phyloP scores from a whole-genome alignment of 1,140 invertebrate species.

The Plectus sambesii region DNA sequence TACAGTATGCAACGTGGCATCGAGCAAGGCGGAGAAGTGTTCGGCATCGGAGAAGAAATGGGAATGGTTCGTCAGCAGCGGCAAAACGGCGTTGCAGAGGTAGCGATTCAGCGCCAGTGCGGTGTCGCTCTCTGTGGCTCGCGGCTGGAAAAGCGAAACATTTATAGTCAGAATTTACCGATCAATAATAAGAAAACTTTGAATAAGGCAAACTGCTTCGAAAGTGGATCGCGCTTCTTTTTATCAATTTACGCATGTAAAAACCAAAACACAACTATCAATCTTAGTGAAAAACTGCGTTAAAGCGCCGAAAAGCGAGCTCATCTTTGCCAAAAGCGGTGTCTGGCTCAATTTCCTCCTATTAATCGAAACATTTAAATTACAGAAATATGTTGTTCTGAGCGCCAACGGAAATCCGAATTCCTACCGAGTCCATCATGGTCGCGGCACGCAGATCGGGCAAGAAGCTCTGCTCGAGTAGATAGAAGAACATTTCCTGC shows the following conservation, averaged over 20 bases:
- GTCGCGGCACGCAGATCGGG: slow-evolving; percentile 92
- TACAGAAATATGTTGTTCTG: slow-evolving; percentile 2
- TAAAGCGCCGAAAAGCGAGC: too few relatives aligned
- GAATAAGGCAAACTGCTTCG: too few relatives aligned
- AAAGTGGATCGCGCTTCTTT: too few relatives aligned
- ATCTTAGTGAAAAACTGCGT: too few relatives aligned
- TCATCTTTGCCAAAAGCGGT: slow-evolving; percentile 4
- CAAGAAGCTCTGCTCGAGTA: slow-evolving; percentile 92
- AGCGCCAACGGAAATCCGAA: slow-evolving; percentile 8
- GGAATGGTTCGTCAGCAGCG: slow-evolving; percentile 85
- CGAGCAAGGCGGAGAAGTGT: slow-evolving; percentile 83
- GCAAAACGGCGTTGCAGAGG: slow-evolving; percentile 93
- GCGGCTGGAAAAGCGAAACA: slow-evolving; percentile 57
- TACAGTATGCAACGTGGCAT: slow-evolving; percentile 80
- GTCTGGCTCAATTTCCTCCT: too few relatives aligned
- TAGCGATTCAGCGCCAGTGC: slow-evolving; percentile 96
- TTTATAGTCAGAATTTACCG: too few relatives aligned
- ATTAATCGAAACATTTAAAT: not conserved
- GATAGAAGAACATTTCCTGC: slow-evolving; percentile 81
- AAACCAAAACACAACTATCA: too few relatives aligned
- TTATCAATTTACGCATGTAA: too few relatives aligned
- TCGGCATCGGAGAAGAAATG: slow-evolving; percentile 95
- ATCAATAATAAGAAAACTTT: too few relatives aligned
- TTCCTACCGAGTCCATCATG: slow-evolving; percentile 67
- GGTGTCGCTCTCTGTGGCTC: slow-evolving; percentile 94